Base-by-base conservation (phyloP, 1,140 invertebrate genomes). In the Ooceraea biroi region DNA sequence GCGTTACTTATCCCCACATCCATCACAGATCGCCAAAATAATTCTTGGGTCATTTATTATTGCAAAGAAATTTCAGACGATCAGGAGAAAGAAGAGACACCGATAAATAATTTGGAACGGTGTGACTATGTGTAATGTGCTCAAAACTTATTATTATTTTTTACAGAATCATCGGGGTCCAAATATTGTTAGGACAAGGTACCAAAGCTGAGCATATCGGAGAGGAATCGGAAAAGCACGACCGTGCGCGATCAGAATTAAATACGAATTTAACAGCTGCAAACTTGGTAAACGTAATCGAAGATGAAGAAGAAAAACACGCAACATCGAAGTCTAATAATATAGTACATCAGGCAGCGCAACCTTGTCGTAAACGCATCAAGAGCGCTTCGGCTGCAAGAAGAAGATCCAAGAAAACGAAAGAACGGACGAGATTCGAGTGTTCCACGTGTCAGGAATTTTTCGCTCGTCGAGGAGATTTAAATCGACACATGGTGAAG, bases 111-210 rank as follows among this genome's bases (percentile, higher is more conserved):
- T 5, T 17, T 82, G 41, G 36, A n/a, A n/a, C 44, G 17, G 44
- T 48, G 22, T 68, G 27, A 80, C 10, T 46, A 30, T 4, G 48
- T 86, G 44, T 85, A 80, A 14, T 5, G 71, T 65, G 61, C 14
- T 85, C 76, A 87, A 87, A 66, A 60, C 11, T 74, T 52, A 68
- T 46, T 77, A n/a, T 86, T 85, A 48, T 82, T 87, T 48, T 27
- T 86, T 87, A 27, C 84, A 87, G 84, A 86, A 14, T 22, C n/a
- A 4, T 69, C 30, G 44, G 55, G 48, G 19, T 58, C 12, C 58
- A 7, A 65, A 27, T 65, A 14, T 78, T 71, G 14, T 55, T 27
- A 41, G 71, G 55, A 7, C 11, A 25, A 36, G 11, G 3, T 36
- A 8, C 19, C 30, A 48, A 41, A 27, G 11, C 5, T 11, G 52